Evolutionary conservation across 2,113 vertebrate species (phyloP), one percentile per base, ranked within the genome.

Genomic region (Tringa solitaria): DNA sequence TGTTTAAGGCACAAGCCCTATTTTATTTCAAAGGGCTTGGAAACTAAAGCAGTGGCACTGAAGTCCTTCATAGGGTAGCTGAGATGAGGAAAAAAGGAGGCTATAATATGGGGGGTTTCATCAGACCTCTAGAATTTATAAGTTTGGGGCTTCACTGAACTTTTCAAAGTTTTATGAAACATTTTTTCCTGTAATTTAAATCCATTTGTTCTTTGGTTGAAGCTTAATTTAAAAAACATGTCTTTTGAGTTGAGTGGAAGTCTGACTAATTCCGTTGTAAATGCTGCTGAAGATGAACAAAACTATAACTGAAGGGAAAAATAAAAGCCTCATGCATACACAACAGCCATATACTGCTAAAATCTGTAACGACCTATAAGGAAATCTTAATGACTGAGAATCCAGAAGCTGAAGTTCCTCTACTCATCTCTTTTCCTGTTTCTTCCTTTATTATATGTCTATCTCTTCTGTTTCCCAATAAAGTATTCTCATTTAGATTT

Each of bases 211-310:
- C 61, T 67, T 79, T 33, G 3, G 39, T 35, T 24, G 37, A 79
- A 93, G 70, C 72, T 68, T 97, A 96, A 95, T 97, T 93, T 92
- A 41, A 93, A 95, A 94, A 95, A 94, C 43, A 51, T 90, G 82
- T 90, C 79, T 89, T 84, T 69, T 48, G 69, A 94, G 69, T 57
- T 59, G 43, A 94, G 41, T 82, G 84, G 63, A 76, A 95, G 51
- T 69, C 93, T 95, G 85, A 95, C 81, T 92, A 95, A 93, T 96
- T 96, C 95, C 4, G 32, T 3, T 93, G 56, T 54, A 79, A 87
- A 74, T 45, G 57, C 45, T 84, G 81, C 59, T 70, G 90, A 90
- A 92, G 32, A 73, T 60, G 84, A 91, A 91, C 56, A 75, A 89
- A 87, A 88, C 60, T 23, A 14, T 26, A 60, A 75, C 12, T 92